Conservation (phyloP, 2,113 vertebrate genomes). For the Mormyrus iriodes region DNA sequence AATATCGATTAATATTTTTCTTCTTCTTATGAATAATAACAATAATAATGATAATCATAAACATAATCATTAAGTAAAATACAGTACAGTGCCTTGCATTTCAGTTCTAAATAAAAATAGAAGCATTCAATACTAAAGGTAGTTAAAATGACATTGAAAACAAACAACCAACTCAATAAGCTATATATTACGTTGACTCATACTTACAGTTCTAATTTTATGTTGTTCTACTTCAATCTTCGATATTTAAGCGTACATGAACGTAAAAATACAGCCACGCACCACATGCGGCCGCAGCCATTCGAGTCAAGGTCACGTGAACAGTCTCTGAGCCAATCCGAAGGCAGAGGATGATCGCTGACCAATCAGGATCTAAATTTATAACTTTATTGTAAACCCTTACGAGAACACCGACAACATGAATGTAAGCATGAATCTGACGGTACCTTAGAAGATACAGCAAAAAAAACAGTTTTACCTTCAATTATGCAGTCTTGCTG, state of each 20-base stretch:
- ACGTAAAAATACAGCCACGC: conserved; percentile 16
- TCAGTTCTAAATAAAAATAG: neutral
- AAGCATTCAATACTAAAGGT: neutral
- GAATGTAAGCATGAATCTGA: neutral
- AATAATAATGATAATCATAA: neutral
- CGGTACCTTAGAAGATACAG: neutral
- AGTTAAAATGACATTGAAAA: neutral
- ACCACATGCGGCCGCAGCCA: conserved; percentile 54
- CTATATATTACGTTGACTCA: neutral
- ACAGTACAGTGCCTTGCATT: neutral
- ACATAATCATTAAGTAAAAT: neutral
- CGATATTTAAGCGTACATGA: neutral
- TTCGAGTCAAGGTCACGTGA: conserved; percentile 52
- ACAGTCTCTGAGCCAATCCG: conserved; percentile 1
- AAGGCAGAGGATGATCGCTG: neutral
- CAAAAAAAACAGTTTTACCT: neutral
- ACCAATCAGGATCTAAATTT: neutral
- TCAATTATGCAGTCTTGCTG: neutral
- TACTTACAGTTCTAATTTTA: neutral
- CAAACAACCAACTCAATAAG: neutral
- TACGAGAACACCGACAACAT: neutral
- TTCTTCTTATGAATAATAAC: no score
- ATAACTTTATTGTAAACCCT: conserved; percentile 23
- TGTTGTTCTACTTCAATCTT: neutral
- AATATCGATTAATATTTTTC: neutral